Evolutionary conservation across 1,140 invertebrate species (phyloP), one percentile per base, ranked within the genome.

Genomic region (Octopus sinensis): DNA sequence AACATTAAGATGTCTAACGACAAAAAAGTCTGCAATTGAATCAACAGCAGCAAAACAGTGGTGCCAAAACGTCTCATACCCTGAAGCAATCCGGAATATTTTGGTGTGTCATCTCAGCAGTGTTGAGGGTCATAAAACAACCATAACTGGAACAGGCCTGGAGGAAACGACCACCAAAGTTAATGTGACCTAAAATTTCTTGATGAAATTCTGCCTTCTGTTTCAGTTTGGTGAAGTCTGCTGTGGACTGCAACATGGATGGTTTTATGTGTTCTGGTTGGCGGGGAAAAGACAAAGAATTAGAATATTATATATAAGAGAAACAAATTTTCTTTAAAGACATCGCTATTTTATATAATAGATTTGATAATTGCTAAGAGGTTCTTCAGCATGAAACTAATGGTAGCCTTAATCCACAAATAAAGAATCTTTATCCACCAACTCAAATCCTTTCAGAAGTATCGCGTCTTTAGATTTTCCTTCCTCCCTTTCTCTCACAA

Each of bases 51-150:
- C n/a, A n/a, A n/a, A n/a, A n/a, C n/a, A n/a, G n/a, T n/a, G n/a
- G n/a, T n/a, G n/a, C n/a, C n/a, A 62, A 54, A 5, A n/a, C 23
- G 76, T 56, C 17, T 52, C 85, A 75, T 84, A 91, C 90, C 85
- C 86, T 88, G 81, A 88, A 87, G 56, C 84, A 87, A 77, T 90
- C 87, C 51, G 90, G 90, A 51, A 91, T 88, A 5, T 87, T 82
- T 5, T 81, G 53, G 43, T 82, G 79, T 43, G 52, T 77, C n/a
- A 83, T 68, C 54, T 86, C 86, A 23, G 80, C 78, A 9, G 84
- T 85, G 78, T 86, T 89, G 9, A 89, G 76, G 4, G 89, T 89
- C 88, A 91, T 89, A 82, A 91, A 91, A 82, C 90, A 90, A 10
- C 88, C 89, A 81, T 85, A 89, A 84, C 88, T 90, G 43, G 86